phyloP scores from a whole-genome alignment of 2,888 invertebrate species.

The Bellardia pandia region DNA sequence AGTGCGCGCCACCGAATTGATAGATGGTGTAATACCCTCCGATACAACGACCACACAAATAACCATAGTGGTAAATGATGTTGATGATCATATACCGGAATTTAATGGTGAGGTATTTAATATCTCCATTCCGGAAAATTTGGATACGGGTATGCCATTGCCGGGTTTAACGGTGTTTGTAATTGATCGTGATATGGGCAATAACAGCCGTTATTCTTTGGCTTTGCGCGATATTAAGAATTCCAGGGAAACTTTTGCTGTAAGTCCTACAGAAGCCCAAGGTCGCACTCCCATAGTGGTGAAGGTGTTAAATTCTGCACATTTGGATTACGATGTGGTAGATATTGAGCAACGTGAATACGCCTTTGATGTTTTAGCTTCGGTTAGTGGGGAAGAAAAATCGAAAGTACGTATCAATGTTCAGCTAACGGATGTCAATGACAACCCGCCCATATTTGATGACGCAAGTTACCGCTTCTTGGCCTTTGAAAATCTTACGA shows the following conservation, averaged over 20 bases:
- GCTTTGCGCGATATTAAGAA: constrained; percentile 86
- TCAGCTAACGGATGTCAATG: constrained; percentile 90
- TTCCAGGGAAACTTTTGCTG: constrained; percentile 86
- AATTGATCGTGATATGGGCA: constrained; percentile 89
- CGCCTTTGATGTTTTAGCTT: constrained; percentile 89
- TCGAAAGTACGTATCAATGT: constrained; percentile 87
- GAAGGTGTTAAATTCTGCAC: constrained; percentile 87
- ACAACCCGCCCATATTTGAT: constrained; percentile 90
- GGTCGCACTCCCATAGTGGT: constrained; percentile 91
- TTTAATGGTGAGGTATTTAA: constrained; percentile 88
- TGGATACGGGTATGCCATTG: constrained; percentile 88
- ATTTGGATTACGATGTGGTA: constrained; percentile 89
- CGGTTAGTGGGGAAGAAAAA: constrained; percentile 85
- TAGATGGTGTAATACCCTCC: constrained; percentile 88
- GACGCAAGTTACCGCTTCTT: constrained; percentile 87
- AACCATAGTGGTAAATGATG: constrained; percentile 91
- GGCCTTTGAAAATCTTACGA: constrained; percentile 88
- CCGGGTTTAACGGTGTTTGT: constrained; percentile 90
- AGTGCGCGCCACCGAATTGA: constrained; percentile 90
- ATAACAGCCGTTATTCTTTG: constrained; percentile 89
- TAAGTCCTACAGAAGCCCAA: constrained; percentile 88
- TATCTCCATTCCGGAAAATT: constrained; percentile 91
- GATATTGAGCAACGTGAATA: constrained; percentile 86
- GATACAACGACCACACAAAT: constrained; percentile 89
- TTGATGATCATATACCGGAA: constrained; percentile 90